Evolutionary conservation across 2,113 vertebrate species (phyloP).

Genomic region (Hucho hucho): DNA sequence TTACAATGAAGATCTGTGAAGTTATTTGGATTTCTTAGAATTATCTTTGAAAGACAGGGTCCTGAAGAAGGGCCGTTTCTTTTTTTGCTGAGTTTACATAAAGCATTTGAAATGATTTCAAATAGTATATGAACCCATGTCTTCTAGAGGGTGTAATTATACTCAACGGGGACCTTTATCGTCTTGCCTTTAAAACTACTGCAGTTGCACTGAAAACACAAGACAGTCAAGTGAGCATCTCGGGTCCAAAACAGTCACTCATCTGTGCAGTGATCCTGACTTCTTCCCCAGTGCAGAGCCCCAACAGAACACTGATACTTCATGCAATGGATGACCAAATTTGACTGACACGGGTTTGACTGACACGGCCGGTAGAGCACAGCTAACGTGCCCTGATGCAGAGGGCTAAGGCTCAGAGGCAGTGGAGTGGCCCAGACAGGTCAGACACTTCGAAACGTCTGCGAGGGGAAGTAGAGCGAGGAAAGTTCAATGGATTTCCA

Average conservation of each 20-base stretch:
- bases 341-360: slow-evolving; percentile 14
- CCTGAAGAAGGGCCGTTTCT: no score
- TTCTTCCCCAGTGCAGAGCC: neutral
- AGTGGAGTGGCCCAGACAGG: slow-evolving; percentile 13
- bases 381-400: slow-evolving; percentile 23
- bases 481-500: no score
- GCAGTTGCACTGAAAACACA: neutral
- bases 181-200: neutral
- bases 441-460: slow-evolving; percentile 7
- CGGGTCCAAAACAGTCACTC: neutral
- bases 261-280: neutral
- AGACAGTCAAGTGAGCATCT: neutral
- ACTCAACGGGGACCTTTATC: no score
- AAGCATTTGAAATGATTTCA: no score
- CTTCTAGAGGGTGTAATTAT: no score
- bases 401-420: neutral
- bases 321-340: neutral
- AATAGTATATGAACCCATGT: no score
- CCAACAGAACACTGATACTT: neutral
- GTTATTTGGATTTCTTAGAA: no score
- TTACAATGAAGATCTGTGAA: no score
- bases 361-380: slow-evolving; percentile 15
- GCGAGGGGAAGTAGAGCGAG: neutral
- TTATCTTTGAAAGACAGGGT: no score
- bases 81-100: no score